These are phyloP conservation scores for Hirundichthys speculiger DNA, from an alignment of 2,113 vertebrate genomes.

Conservation along the genomic window DNA sequence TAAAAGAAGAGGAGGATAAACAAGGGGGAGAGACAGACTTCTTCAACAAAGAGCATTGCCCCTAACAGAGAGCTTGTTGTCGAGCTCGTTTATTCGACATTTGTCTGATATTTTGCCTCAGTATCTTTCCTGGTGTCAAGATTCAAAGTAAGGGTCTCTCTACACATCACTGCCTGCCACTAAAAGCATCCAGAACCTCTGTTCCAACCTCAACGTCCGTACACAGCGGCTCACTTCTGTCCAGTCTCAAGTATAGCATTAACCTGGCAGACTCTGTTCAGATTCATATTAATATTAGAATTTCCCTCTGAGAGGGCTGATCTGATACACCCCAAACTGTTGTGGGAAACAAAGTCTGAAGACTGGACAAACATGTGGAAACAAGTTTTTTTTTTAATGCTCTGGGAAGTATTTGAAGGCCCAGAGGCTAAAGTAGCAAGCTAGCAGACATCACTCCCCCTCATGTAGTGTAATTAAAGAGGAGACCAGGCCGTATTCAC, in stretches of 20 bases:
- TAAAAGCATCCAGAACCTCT: conserved; percentile 55
- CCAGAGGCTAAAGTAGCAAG: conserved; percentile 60
- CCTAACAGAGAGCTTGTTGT: conserved; percentile 45
- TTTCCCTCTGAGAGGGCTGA: neutral
- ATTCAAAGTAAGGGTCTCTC: conserved; percentile 54
- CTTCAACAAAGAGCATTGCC: conserved; percentile 27
- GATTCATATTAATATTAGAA: conserved; percentile 12
- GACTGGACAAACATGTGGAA: conserved; percentile 47
- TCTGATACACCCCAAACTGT: conserved; percentile 19
- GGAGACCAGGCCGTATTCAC: conserved; percentile 78
- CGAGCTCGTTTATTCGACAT: conserved; percentile 81
- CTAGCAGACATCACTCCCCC: conserved; percentile 69
- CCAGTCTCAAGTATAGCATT: conserved; percentile 18
- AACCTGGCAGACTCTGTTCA: conserved; percentile 31
- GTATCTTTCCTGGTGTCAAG: conserved; percentile 39
- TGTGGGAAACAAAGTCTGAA: conserved; percentile 34
- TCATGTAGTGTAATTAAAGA: conserved; percentile 83
- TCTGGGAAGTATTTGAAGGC: conserved; percentile 43
- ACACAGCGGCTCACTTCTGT: conserved; percentile 26
- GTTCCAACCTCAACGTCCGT: conserved; percentile 44
- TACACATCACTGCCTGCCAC: conserved; percentile 45
- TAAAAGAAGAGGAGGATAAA: conserved; percentile 7
- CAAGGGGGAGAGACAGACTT: conserved; percentile 21
- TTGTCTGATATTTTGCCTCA: conserved; percentile 83
- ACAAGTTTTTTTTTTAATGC: conserved; percentile 42